Evolutionary conservation across 2,113 vertebrate genomes (phyloP), one percentile per base, ranked within the genome.

Genomic region (Xenopus borealis): DNA sequence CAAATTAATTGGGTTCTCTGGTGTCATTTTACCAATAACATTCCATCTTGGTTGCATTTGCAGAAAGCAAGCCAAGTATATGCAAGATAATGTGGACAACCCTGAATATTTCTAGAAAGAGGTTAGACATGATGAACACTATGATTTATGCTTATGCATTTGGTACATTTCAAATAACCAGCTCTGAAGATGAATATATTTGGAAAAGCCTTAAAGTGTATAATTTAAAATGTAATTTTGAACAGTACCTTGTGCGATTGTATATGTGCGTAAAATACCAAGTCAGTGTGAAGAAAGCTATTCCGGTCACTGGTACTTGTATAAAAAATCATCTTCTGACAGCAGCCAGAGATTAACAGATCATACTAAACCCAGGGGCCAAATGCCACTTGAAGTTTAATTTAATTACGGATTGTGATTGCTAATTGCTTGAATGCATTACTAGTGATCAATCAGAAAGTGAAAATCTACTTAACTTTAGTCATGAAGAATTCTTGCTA

Each of bases 271-370:
- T 18, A 47, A 11, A 16, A 8, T 9, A 71, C 67, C 68, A 19
- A 27, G 58, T 72, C 52, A 4, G 52, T 64, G 11, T 57, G 2
- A 47, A 17, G 17, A 17, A 10, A 11, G 18, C 74, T 50, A 23
- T 47, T 78, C 55, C 66, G 16, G 72, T 65, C 67, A 52, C 13
- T 46, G 61, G 7, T 50, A 71, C 82, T 82, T 78, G 70, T 61
- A 84, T 70, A 68, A 62, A 46, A 0, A 0, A 64, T 7, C 33
- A 40, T 44, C 27, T n/a, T 40, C 4, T 3, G 59, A 62, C 30
- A 62, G 59, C 30, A 64, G 27, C 62, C 62, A 44, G 27, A 33
- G 40, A 40, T 14, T 27, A 64, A 44, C n/a, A n/a, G 13, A 64
- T 16, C 4, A 16, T 64, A 44, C 27, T 44, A 64, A 33, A 64